Conservation (phyloP, 2,797 vertebrate genomes). For the Enteromius radiatus region DNA sequence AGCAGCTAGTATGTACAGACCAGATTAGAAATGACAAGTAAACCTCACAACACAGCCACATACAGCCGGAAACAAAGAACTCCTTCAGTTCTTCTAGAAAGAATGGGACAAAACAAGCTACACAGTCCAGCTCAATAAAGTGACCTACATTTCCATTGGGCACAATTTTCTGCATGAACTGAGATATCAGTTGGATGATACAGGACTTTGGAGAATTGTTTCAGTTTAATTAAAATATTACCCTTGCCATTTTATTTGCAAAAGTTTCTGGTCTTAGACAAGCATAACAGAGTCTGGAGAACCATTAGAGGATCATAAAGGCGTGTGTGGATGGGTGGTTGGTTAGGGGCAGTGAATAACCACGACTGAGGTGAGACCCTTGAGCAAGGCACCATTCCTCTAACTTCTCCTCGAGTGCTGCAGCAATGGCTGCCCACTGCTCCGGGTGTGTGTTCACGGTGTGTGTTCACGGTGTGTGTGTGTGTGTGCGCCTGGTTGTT, state of each 20-base stretch:
- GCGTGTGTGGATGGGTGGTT: too few species aligned
- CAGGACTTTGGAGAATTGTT: slow-evolving; percentile 3
- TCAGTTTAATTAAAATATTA: slow-evolving; percentile 10
- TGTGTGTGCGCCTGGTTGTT: too few species aligned
- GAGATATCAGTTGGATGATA: slow-evolving; percentile 55
- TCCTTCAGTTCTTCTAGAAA: slow-evolving; percentile 43
- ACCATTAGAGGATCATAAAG: neutral
- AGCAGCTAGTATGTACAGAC: neutral
- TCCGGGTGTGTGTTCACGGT: too few species aligned
- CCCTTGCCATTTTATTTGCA: neutral
- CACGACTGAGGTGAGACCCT: too few species aligned
- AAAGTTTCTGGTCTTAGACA: neutral
- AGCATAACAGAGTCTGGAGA: neutral
- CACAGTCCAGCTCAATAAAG: slow-evolving; percentile 63
- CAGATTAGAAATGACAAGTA: slow-evolving; percentile 60
- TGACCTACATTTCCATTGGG: slow-evolving; percentile 70
- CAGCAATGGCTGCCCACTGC: too few species aligned
- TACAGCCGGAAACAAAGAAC: slow-evolving; percentile 63
- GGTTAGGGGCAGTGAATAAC: too few species aligned
- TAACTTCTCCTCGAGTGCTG: too few species aligned
- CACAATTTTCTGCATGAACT: slow-evolving; percentile 58
- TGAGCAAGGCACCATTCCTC: too few species aligned
- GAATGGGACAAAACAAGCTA: slow-evolving; percentile 55
- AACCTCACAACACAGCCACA: slow-evolving; percentile 59
- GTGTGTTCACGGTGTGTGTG: too few species aligned